Percentiles rank a stretch among this genome's conserved stretches.
Conservation (phyloP, 2,113 vertebrate species). For the Prionailurus bengalensis region DNA sequence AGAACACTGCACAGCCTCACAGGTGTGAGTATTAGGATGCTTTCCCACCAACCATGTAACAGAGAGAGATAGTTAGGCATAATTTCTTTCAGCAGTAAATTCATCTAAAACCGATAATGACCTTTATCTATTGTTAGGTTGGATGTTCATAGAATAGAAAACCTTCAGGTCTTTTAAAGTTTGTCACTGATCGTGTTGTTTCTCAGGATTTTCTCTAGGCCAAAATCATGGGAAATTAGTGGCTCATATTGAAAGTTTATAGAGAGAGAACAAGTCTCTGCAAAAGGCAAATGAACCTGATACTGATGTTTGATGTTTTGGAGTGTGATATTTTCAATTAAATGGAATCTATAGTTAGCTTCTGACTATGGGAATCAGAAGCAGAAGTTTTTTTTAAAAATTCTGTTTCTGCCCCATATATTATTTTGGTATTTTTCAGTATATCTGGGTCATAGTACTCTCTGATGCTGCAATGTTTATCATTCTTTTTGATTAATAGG, state of each 20-base stretch:
- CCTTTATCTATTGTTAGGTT: not conserved
- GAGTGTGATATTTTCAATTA: not conserved
- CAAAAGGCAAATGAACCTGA: conserved; percentile 93
- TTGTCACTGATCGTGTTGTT: conserved; percentile 56
- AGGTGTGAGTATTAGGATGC: not conserved
- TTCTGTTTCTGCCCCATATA: not conserved
- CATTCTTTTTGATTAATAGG: not conserved
- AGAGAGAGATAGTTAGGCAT: not conserved
- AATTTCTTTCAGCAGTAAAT: not conserved
- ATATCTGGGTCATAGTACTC: not conserved
- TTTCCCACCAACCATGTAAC: not conserved
- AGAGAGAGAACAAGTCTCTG: conserved; percentile 90
- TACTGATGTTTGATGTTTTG: conserved; percentile 79
- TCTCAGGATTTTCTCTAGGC: conserved; percentile 92
- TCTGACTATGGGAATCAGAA: not conserved
- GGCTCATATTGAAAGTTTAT: conserved; percentile 93
- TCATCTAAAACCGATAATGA: not conserved
- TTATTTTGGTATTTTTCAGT: not conserved
- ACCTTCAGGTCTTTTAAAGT: not conserved
- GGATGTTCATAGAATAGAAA: conserved; percentile 24
- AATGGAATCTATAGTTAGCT: not conserved
- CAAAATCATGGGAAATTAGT: conserved; percentile 95
- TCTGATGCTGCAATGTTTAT: not conserved
- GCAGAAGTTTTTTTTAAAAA: not conserved
- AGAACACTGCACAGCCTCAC: not conserved